Conservation (phyloP, 2,797 vertebrate genomes). For the Dromococcyx pavoninus region DNA sequence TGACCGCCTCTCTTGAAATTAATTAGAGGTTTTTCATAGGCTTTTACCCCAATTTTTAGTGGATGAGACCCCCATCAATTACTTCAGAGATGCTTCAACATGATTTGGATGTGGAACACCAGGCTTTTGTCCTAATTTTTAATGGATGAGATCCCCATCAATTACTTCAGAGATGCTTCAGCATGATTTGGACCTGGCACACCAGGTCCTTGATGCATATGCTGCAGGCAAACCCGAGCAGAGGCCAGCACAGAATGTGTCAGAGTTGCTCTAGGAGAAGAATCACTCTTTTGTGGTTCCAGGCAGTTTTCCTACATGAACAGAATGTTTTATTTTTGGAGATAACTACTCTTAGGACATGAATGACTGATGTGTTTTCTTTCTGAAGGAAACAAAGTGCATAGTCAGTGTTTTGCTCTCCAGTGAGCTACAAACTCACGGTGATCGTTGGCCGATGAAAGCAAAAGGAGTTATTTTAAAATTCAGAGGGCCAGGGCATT, state of each 20-base stretch:
- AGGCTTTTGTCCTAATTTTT: background rate
- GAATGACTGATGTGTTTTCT: slow-evolving; percentile 16
- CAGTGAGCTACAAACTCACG: background rate
- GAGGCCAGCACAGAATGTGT: background rate
- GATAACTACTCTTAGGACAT: background rate
- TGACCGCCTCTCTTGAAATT: background rate
- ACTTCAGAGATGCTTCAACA: background rate
- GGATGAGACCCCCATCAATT: background rate
- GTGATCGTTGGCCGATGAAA: slow-evolving; percentile 21
- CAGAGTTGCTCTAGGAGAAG: background rate
- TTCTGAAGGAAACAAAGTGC: slow-evolving; percentile 26
- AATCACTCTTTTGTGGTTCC: slow-evolving; percentile 33
- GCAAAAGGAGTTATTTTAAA: slow-evolving; percentile 32
- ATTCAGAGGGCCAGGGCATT: background rate
- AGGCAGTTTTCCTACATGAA: slow-evolving; percentile 23
- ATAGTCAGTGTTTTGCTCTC: slow-evolving; percentile 6
- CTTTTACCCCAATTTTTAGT: background rate
- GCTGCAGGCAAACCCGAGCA: slow-evolving; percentile 9
- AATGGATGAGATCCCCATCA: background rate
- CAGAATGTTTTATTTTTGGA: slow-evolving; percentile 22
- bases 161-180: background rate
- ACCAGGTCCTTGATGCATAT: background rate
- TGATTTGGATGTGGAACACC: background rate
- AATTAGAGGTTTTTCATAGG: background rate
- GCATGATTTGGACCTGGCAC: background rate